A percentile compares a stretch with the other conserved stretches of the same genome.
phyloP scores from a whole-genome alignment of 2,113 vertebrate species.

The Calonectris borealis region DNA sequence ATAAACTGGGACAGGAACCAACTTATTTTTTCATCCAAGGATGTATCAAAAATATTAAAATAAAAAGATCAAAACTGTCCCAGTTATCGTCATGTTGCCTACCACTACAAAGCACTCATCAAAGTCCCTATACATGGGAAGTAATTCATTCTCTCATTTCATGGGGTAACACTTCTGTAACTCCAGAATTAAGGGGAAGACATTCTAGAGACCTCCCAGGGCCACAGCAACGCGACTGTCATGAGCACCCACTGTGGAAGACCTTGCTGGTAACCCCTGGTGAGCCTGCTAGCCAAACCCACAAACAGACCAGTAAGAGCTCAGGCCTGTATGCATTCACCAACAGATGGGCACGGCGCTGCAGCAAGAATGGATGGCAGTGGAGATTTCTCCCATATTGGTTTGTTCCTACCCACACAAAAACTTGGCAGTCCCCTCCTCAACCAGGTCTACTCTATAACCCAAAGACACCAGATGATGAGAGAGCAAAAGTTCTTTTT shows the following conservation, averaged over 20 bases:
- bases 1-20: not conserved
- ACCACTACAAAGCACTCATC: not conserved
- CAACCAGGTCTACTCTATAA: not conserved
- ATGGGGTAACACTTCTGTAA: not conserved
- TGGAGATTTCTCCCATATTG: not conserved
- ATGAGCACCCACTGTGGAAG: fast-evolving
- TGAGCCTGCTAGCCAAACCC: not conserved
- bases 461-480: not conserved
- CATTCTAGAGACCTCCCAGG: not conserved
- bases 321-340: fast-evolving
- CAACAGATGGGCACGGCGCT: fast-evolving
- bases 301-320: fast-evolving
- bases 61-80: not conserved
- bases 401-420: not conserved
- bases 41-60: not conserved
- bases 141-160: not conserved
- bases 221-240: fast-evolving
- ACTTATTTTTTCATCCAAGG: not conserved
- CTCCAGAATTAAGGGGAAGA: not conserved
- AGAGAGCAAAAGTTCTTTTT: not conserved
- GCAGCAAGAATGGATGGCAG: not conserved
- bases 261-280: not conserved
- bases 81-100: not conserved
- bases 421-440: not conserved
- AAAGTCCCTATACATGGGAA: not conserved